phyloP scores from a whole-genome alignment of 92 coral and sea anemone species.

The Meandrina meandrites region DNA sequence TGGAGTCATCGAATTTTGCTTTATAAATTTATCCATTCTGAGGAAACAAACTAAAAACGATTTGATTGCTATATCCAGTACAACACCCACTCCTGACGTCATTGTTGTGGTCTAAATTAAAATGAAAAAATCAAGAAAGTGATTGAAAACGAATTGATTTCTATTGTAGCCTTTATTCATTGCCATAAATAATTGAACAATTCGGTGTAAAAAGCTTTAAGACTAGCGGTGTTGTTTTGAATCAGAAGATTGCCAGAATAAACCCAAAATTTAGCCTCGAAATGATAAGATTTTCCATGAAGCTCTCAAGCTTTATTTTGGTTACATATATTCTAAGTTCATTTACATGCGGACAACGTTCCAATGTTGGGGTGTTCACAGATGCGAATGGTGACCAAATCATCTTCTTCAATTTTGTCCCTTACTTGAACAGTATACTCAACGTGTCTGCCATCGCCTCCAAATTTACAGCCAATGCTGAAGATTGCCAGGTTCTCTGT shows the following conservation, averaged over 20 bases:
- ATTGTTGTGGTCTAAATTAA: not conserved
- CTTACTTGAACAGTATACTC: not conserved
- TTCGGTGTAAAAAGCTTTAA: not conserved
- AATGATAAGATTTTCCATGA: not conserved
- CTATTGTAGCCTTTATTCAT: not conserved
- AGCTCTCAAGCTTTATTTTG: not conserved
- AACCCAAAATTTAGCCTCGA: not conserved
- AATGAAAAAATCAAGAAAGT: not conserved
- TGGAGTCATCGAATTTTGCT: not conserved
- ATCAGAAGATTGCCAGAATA: not conserved
- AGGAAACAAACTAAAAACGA: no score
- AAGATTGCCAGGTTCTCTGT: constrained; percentile 23
- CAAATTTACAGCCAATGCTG: not conserved
- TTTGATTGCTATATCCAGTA: no score
- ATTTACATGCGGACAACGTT: not conserved
- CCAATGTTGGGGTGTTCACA: not conserved
- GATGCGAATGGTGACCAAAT: not conserved
- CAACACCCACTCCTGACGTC: not conserved
- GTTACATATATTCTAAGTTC: not conserved
- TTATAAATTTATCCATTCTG: no score
- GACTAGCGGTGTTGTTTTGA: not conserved
- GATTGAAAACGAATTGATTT: not conserved
- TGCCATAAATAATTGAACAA: not conserved
- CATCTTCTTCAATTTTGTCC: constrained; percentile 4
- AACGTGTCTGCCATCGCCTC: constrained; percentile 1